phyloP scores from a whole-genome alignment of 2,888 invertebrate species.

The Drosophila paramelanica region DNA sequence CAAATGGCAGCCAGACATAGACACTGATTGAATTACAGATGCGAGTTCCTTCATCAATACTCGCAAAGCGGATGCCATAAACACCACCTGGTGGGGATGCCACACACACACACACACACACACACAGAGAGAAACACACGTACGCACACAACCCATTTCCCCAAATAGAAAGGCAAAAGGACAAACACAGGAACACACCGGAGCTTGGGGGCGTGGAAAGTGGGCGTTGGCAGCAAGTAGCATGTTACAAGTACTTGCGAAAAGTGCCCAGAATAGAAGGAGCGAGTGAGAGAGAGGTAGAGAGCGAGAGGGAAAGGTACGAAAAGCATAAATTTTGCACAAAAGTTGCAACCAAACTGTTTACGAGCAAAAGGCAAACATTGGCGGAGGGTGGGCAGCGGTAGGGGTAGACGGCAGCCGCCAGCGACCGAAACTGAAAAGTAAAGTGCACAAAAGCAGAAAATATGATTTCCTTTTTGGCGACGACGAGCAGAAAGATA shows the following conservation, averaged over 20 bases:
- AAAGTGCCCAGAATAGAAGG: constrained; percentile 65
- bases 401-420: not conserved
- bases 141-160: constrained; percentile 55
- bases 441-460: constrained; percentile 83
- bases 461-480: constrained; percentile 84
- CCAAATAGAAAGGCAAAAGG: constrained; percentile 37
- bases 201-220: constrained; percentile 6
- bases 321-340: constrained; percentile 80
- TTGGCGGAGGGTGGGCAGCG: not conserved
- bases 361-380: constrained; percentile 63
- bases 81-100: constrained; percentile 75
- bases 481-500: constrained; percentile 82
- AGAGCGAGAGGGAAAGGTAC: constrained; percentile 35
- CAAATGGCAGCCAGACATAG: constrained; percentile 74
- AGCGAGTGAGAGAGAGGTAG: not conserved
- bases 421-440: constrained; percentile 68
- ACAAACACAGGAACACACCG: constrained; percentile 23
- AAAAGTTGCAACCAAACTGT: constrained; percentile 82
- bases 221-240: constrained; percentile 50
- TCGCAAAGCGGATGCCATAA: constrained; percentile 82
- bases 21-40: constrained; percentile 83
- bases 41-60: constrained; percentile 82
- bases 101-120: constrained; percentile 33
- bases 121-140: constrained; percentile 27
- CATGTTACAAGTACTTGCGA: constrained; percentile 66